phyloP scores from a whole-genome alignment of 2,888 invertebrate species.

The Platynereis dumerilii region DNA sequence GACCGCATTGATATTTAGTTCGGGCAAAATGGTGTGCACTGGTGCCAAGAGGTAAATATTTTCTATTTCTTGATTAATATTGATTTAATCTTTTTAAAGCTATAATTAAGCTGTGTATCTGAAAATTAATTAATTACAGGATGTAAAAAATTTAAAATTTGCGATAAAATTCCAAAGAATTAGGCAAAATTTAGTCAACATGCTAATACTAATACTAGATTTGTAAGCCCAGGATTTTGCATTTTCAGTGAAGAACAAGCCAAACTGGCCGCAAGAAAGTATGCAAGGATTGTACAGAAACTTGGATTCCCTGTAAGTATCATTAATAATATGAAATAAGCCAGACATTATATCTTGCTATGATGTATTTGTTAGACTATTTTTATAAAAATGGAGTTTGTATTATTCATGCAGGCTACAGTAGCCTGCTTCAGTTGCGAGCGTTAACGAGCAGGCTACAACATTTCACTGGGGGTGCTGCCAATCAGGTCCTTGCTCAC shows the following conservation, averaged over 20 bases:
- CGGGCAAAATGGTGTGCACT: slow-evolving; percentile 87
- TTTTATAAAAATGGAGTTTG: background rate
- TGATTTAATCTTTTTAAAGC: too few relatives aligned
- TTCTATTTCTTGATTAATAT: background rate
- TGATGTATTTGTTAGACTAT: background rate
- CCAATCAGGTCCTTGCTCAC: too few relatives aligned
- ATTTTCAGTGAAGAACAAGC: slow-evolving; percentile 75
- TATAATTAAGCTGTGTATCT: too few relatives aligned
- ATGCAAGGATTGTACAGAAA: slow-evolving; percentile 82
- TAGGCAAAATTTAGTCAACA: too few relatives aligned
- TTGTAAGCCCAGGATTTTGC: background rate
- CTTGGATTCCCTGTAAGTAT: slow-evolving; percentile 73
- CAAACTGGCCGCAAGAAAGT: slow-evolving; percentile 79
- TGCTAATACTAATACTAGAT: too few relatives aligned
- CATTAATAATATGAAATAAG: slow-evolving; percentile 5
- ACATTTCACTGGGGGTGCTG: too few relatives aligned
- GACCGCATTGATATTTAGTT: slow-evolving; percentile 82
- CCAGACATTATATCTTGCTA: background rate
- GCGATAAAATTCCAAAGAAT: too few relatives aligned
- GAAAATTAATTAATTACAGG: too few relatives aligned
- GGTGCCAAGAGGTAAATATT: slow-evolving; percentile 74
- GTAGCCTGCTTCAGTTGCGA: too few relatives aligned
- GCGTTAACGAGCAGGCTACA: too few relatives aligned
- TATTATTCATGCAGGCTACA: too few relatives aligned
- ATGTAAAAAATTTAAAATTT: too few relatives aligned